Conservation (phyloP, 2,113 vertebrate species). For the Calyptomena viridis region DNA sequence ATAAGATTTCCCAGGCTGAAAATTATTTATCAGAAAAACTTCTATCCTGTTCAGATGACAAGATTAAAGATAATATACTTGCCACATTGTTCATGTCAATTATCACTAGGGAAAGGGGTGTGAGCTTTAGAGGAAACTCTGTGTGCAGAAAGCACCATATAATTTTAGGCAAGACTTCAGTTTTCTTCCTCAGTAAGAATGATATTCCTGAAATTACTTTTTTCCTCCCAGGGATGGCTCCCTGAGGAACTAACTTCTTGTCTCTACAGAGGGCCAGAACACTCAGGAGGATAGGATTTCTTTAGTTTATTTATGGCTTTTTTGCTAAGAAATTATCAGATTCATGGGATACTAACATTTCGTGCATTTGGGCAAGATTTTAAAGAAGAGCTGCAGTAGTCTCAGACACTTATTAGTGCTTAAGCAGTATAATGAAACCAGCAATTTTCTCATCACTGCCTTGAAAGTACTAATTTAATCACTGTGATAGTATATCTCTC, state of each 20-base stretch:
- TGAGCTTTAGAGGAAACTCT: not conserved
- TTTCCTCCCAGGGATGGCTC: not conserved
- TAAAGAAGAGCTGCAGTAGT: not conserved
- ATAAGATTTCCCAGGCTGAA: not conserved
- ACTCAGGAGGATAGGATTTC: not conserved
- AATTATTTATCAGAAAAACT: not conserved
- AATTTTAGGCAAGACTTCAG: not conserved
- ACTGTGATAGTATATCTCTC: not conserved
- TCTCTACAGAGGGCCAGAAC: not conserved
- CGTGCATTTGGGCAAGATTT: not conserved
- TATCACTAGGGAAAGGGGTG: not conserved
- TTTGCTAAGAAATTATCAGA: not conserved
- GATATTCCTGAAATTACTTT: not conserved
- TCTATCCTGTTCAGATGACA: not conserved
- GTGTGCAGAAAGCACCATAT: not conserved
- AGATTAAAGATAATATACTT: not conserved
- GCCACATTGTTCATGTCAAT: not conserved
- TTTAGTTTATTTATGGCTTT: not conserved
- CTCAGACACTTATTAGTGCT: not conserved
- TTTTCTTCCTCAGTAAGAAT: not conserved
- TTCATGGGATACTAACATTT: not conserved
- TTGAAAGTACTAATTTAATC: conserved; percentile 29
- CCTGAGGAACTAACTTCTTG: not conserved
- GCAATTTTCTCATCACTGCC: conserved; percentile 19
- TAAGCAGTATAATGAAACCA: not conserved